Conservation (phyloP, 2,113 vertebrate species). For the Oxygymnocypris stewartii region DNA sequence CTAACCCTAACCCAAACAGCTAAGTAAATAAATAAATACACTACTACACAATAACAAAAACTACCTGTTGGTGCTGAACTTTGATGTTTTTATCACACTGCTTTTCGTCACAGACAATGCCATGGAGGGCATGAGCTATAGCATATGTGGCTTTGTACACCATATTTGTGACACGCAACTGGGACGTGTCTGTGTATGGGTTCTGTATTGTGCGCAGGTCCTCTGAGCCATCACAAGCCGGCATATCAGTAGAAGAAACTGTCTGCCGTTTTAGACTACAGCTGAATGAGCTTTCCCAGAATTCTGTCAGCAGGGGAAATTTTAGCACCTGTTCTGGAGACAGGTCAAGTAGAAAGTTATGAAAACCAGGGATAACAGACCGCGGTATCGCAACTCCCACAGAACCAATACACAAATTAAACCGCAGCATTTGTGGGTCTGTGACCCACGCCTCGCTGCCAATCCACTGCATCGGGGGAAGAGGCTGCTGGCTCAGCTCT, state of each 20-base stretch:
- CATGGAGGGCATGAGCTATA: slow-evolving; percentile 51
- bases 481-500: slow-evolving; percentile 60
- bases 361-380: slow-evolving; percentile 69
- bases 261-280: slow-evolving; percentile 59
- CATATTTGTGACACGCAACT: slow-evolving; percentile 70
- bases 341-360: slow-evolving; percentile 67
- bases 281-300: slow-evolving; percentile 71
- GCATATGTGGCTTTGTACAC: slow-evolving; percentile 75
- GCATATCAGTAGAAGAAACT: background rate
- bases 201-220: slow-evolving; percentile 59
- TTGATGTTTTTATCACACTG: slow-evolving; percentile 56
- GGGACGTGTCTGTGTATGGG: slow-evolving; percentile 70
- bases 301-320: slow-evolving; percentile 64
- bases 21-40: too few species aligned
- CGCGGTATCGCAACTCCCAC: slow-evolving; percentile 66
- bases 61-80: too few species aligned
- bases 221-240: slow-evolving; percentile 66
- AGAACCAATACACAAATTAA: slow-evolving; percentile 59
- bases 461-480: slow-evolving; percentile 70
- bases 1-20: too few species aligned
- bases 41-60: background rate
- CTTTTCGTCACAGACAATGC: slow-evolving; percentile 57
- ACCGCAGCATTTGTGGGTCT: slow-evolving; percentile 57
- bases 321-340: slow-evolving; percentile 50
- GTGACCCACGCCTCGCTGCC: slow-evolving; percentile 71